Evolutionary conservation across 2,113 vertebrate genomes (phyloP).

Genomic region (Sturnira hondurensis): DNA sequence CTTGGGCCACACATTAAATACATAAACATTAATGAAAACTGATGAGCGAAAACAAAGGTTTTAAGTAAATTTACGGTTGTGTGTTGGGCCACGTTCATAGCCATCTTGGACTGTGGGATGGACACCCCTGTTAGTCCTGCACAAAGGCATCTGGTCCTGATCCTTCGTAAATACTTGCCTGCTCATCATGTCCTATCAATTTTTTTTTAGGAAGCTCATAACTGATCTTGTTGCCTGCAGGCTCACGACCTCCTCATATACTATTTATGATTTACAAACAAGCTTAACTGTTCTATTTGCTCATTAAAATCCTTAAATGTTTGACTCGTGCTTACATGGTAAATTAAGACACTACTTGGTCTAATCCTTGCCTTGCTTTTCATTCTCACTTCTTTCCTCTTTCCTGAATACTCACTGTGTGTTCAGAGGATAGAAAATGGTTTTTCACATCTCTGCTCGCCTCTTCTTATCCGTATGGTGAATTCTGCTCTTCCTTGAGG

Average conservation of each 20-base stretch:
- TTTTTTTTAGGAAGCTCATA: background rate
- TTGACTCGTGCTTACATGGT: background rate
- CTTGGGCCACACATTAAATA: no score
- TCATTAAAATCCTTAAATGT: background rate
- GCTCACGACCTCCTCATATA: background rate
- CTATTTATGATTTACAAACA: background rate
- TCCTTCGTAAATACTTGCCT: background rate
- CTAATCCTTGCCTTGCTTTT: background rate
- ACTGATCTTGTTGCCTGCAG: background rate
- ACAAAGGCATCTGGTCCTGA: background rate
- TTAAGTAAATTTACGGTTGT: no score
- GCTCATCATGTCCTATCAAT: background rate
- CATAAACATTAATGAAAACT: no score
- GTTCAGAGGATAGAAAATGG: background rate
- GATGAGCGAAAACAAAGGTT: no score
- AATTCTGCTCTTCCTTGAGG: background rate
- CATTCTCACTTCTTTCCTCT: background rate
- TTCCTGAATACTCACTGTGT: background rate
- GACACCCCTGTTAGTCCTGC: background rate
- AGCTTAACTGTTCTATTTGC: background rate
- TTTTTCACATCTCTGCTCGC: background rate
- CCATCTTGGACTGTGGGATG: no score
- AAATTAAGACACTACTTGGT: background rate
- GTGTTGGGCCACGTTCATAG: no score
- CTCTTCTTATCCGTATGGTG: background rate